phyloP scores from a whole-genome alignment of 1,140 invertebrate species.

The Drosophila lowei region DNA sequence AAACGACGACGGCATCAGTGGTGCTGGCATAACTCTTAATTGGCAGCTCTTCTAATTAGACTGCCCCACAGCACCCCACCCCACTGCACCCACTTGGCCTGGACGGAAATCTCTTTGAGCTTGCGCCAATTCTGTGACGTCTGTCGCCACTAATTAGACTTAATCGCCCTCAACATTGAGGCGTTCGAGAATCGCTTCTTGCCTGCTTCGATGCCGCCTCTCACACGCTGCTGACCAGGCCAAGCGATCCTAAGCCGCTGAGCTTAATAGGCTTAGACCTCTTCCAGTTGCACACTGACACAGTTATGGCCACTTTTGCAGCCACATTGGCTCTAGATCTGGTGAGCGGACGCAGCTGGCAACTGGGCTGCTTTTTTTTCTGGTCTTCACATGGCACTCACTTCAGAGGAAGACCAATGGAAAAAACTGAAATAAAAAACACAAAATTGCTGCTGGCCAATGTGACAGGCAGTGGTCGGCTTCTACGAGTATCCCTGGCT shows the following conservation, averaged over 20 bases:
- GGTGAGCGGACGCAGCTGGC: slow-evolving; percentile 24
- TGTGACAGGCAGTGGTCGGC: no score
- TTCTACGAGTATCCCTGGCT: background rate
- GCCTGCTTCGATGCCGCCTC: background rate
- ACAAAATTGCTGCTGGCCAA: no score
- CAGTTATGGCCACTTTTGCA: slow-evolving; percentile 32
- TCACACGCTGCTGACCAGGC: slow-evolving; percentile 22
- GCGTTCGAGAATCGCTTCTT: slow-evolving; percentile 12
- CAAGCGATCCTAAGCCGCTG: slow-evolving; percentile 61
- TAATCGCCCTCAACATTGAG: slow-evolving; percentile 44
- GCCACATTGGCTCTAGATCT: slow-evolving; percentile 9
- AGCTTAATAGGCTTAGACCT: slow-evolving; percentile 52
- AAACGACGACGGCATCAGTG: background rate
- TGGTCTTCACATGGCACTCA: slow-evolving; percentile 35
- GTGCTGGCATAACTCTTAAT: slow-evolving; percentile 38
- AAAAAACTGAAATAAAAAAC: no score
- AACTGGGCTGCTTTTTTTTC: slow-evolving; percentile 50
- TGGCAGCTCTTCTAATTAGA: slow-evolving; percentile 55
- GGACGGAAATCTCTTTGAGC: slow-evolving; percentile 43
- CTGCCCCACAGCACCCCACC: background rate
- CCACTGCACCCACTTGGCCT: slow-evolving; percentile 8
- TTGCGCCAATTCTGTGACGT: slow-evolving; percentile 58
- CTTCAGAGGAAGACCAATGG: no score
- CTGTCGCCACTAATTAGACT: slow-evolving; percentile 70
- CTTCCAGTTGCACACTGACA: slow-evolving; percentile 53